Base-by-base conservation (phyloP, 2,797 vertebrate species). In the Ambastaia sidthimunki region DNA sequence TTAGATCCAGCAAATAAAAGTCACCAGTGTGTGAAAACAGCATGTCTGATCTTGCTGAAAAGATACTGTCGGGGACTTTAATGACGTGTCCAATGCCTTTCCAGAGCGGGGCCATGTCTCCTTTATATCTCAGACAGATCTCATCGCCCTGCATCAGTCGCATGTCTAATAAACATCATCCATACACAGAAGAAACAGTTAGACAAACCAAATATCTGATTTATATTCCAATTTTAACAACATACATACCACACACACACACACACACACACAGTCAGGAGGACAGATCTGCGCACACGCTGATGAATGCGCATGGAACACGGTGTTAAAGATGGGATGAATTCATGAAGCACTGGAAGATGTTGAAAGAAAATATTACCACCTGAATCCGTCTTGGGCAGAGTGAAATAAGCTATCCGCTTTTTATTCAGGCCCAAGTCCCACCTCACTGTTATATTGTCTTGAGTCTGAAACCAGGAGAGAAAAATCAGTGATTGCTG, bases 401-500 rank as follows among this genome's bases (percentile, higher is more conserved):
- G 93, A 76, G 96, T 97, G 94, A 99, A 99, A 94, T 99, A 99
- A 86, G 98, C 98, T 92, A 99, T 99, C 93, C 97, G 94, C 89
- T 99, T 99, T 96, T 99, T 99, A 94, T 99, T 99, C 91, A 99
- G 94, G 78, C 98, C 98, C 91, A 99, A 94, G 92, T 99, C 98
- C 98, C 98, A 99, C 88, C 98, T 96, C 90, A 99, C 97, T 13
- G 98, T 99, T 93, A 99, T 99, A 93, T 98, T 99, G 90, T 99
- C 98, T 91, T 99, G 98, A 82, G 98, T 99, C 98, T 99, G 84
- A 16, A 73, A 37, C 28, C 7, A 60, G 19, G 25, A 55, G 21
- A 55, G n/a, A 13, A 15, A 44, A 44, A 31, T 41, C 47, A 44
- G 16, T 31, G 16, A 3, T 31, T 62, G 13, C 12, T 31, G 31